These are phyloP conservation scores for Heteropelma amictum DNA, from an alignment of 2,888 invertebrate species.

Conservation along the genomic window DNA sequence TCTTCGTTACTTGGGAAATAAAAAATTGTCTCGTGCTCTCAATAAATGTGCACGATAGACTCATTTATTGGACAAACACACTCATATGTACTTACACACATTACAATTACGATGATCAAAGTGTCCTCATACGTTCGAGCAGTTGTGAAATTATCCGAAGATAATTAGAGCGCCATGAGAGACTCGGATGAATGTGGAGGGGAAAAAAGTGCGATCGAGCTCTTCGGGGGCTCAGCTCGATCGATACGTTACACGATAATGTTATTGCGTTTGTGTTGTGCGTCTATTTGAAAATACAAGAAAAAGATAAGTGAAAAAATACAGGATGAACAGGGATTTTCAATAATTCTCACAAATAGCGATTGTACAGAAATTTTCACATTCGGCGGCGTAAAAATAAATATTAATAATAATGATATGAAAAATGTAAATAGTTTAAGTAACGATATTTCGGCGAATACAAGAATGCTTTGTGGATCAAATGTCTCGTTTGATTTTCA, in stretches of 20 bases:
- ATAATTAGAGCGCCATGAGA: background rate
- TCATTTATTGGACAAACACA: background rate
- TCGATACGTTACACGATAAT: constrained; percentile 42
- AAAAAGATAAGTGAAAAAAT: background rate
- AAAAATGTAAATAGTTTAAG: constrained; percentile 39
- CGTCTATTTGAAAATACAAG: constrained; percentile 32
- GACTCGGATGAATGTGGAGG: background rate
- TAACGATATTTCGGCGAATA: constrained; percentile 39
- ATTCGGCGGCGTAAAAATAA: constrained; percentile 35
- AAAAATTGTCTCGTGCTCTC: background rate
- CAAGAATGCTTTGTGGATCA: constrained; percentile 22
- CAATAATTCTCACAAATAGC: background rate
- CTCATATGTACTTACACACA: background rate
- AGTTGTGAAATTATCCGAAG: constrained; percentile 20
- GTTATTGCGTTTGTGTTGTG: constrained; percentile 46
- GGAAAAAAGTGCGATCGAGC: constrained; percentile 5
- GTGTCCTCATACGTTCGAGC: background rate
- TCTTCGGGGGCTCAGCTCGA: constrained; percentile 29
- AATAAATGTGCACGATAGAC: background rate
- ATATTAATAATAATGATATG: constrained; percentile 27
- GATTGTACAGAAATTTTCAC: constrained; percentile 1
- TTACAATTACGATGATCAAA: constrained; percentile 6
- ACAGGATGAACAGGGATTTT: constrained; percentile 19
- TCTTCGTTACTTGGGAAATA: background rate
- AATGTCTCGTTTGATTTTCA: background rate